These are phyloP conservation scores for Operophtera brumata DNA, from an alignment of 2,888 invertebrate species.

Conservation along the genomic window DNA sequence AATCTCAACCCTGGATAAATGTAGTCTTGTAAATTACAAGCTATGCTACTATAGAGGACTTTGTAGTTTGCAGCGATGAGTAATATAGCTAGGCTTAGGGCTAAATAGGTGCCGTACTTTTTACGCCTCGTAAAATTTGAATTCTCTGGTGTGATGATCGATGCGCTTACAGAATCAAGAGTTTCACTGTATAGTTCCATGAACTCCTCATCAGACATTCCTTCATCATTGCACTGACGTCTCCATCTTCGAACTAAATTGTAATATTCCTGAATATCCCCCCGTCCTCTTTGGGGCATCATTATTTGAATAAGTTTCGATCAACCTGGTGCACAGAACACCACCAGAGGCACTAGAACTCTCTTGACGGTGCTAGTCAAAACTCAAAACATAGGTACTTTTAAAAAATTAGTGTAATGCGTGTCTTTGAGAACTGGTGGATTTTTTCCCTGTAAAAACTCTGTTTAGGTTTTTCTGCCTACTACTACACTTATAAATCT, in stretches of 20 bases:
- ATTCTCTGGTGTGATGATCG: slow-evolving; percentile 9
- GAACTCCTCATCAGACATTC: slow-evolving; percentile 83
- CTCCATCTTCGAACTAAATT: slow-evolving; percentile 81
- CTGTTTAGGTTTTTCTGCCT: no score
- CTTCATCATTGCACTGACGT: slow-evolving; percentile 79
- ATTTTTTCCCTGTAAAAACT: no score
- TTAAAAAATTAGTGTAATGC: no score
- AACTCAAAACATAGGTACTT: no score
- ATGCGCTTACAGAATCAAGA: slow-evolving; percentile 36
- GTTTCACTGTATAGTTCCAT: slow-evolving; percentile 77
- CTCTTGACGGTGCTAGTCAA: no score
- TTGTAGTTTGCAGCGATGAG: slow-evolving; percentile 74
- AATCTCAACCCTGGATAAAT: slow-evolving; percentile 90
- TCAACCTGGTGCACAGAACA: no score
- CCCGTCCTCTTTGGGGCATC: slow-evolving; percentile 29
- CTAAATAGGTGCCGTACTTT: slow-evolving; percentile 3
- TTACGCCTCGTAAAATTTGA: neutral
- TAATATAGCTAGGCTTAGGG: slow-evolving; percentile 33
- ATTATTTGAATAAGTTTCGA: neutral
- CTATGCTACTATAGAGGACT: slow-evolving; percentile 83
- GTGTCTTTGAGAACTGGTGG: no score
- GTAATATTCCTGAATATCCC: slow-evolving; percentile 59
- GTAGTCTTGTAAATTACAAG: slow-evolving; percentile 88
- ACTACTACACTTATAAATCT: no score
- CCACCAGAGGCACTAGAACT: no score